Conservation (phyloP, 2,797 vertebrate genomes). For the Spinus pinus region DNA sequence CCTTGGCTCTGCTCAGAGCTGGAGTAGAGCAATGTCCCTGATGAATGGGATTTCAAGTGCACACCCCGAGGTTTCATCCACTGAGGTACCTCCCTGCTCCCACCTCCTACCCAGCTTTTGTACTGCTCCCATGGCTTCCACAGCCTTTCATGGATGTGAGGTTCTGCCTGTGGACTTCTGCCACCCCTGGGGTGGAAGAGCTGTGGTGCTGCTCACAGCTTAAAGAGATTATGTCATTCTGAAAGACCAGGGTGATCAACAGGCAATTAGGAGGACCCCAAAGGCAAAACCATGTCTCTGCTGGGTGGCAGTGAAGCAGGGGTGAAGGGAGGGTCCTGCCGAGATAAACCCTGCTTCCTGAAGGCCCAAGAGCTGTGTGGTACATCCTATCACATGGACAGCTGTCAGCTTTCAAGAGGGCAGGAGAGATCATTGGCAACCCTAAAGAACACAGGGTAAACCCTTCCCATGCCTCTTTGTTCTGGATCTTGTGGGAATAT, state of each 20-base stretch:
- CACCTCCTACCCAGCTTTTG: not conserved
- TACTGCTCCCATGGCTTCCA: not conserved
- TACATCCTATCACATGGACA: fast-evolving
- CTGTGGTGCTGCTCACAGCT: not conserved
- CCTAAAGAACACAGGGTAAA: not conserved
- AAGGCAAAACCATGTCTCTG: not conserved
- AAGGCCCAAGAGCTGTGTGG: not conserved
- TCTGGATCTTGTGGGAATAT: not conserved
- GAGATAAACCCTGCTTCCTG: not conserved
- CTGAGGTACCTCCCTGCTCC: not conserved
- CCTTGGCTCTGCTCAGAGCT: not conserved
- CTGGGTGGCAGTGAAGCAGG: not conserved
- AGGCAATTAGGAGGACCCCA: not conserved
- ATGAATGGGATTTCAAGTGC: not conserved
- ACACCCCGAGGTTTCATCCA: not conserved
- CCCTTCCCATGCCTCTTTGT: not conserved
- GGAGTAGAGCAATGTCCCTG: fast-evolving
- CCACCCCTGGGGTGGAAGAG: fast-evolving
- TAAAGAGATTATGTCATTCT: not conserved
- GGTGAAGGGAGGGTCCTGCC: not conserved
- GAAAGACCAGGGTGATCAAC: not conserved
- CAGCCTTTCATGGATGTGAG: not conserved
- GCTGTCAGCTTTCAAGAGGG: not conserved
- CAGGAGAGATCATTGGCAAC: not conserved
- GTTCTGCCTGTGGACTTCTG: not conserved